Base-by-base conservation (phyloP, 2,888 invertebrate species). In the Odontocolon sp. region DNA sequence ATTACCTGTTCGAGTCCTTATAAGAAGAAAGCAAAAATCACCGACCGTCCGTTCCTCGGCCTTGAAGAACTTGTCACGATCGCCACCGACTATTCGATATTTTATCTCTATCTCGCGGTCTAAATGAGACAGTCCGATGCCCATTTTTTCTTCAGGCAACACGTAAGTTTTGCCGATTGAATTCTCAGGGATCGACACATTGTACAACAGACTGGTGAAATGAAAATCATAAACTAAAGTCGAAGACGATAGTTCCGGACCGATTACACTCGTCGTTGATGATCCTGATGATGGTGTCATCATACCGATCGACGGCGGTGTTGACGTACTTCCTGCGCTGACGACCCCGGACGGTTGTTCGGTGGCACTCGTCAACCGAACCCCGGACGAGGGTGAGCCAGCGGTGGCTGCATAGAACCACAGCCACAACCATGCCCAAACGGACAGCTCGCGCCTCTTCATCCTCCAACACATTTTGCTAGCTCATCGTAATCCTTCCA, bases 101-200 rank as follows among this genome's bases (percentile, higher is more conserved):
- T 95, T 95, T 56, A 98, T 93, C 82, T 94, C 94, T 38, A 91
- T 89, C 33, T 90, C 87, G 26, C 50, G 81, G 16, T 81, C 78
- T 11, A 79, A 73, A 11, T 82, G 82, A 18, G 87, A 90, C 77
- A 95, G 89, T 76, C 90, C 91, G 80, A 98, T 95, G 77, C 98
- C 98, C 93, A 97, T 96, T 83, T 94, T 94, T 68, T 94, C 94
- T 83, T 95, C 95, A 81, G 95, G 94, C 77, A 92, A 92, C 45
- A 95, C 95, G 91, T 95, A 96, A n/a, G 96, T 96, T 90, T 96
- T 96, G 76, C 96, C 96, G 75, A 96, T 93, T 84, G 96, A 96
- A 92, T 98, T 98, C 91, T 99, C 99, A 71, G 96, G 95, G 86
- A 98, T 95, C 89, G 95, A 95, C 86, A 96, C 95, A 92, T 98